phyloP scores from a whole-genome alignment of 2,797 vertebrate genomes.

The Gallinago stenura region DNA sequence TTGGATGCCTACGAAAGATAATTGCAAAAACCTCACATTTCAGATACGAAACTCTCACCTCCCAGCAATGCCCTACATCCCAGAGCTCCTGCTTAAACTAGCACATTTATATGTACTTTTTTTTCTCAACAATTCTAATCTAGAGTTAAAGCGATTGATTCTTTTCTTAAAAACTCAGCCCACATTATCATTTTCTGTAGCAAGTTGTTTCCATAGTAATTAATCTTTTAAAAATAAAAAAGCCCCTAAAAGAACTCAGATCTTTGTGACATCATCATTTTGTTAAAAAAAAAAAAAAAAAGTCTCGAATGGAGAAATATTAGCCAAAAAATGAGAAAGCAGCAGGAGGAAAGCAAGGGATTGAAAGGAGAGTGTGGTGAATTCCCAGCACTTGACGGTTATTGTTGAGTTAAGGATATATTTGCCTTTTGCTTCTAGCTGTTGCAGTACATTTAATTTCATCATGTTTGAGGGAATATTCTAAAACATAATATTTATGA shows the following conservation, averaged over 20 bases:
- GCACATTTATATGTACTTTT: background rate
- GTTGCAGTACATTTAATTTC: background rate
- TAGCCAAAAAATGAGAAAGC: background rate
- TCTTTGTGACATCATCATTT: background rate
- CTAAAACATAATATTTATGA: background rate
- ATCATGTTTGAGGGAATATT: background rate
- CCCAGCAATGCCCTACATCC: background rate
- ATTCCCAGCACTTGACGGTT: background rate
- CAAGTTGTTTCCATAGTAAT: background rate
- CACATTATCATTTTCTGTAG: background rate
- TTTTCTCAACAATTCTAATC: background rate
- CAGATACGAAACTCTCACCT: background rate
- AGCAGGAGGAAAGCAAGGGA: background rate
- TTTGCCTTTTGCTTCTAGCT: background rate
- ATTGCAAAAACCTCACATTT: background rate
- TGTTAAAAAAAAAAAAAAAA: background rate
- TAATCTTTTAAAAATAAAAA: background rate
- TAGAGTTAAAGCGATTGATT: background rate
- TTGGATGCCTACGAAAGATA: background rate
- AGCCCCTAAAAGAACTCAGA: background rate
- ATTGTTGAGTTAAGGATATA: background rate
- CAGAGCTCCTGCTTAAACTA: background rate
- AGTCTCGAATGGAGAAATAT: fast-evolving
- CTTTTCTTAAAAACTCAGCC: background rate
- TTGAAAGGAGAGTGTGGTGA: background rate